Evolutionary conservation across 2,113 vertebrate species (phyloP), one percentile per base, ranked within the genome.

Genomic region (Notarius lentiginosus): DNA sequence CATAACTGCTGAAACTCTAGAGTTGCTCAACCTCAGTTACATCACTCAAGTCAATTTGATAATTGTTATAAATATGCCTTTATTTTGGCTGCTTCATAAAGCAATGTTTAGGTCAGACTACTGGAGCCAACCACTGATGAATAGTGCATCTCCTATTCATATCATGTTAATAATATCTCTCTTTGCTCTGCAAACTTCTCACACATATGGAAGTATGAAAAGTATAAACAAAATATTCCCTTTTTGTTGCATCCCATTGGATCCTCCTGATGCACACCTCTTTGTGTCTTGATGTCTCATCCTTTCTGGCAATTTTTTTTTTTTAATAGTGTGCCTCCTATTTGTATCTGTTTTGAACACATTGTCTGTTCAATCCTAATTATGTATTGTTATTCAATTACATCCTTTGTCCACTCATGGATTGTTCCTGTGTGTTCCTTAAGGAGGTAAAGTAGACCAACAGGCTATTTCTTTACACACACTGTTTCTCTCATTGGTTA

Each of bases 381-480:
- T 18, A 41, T 18, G 34, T 18, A 41, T 47, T 73, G 47, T 8
- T 34, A 70, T 47, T 73, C 22, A 47, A 1, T 73, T 22, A 47
- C 18, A 24, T 73, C 7, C 18, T 1, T 49, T 73, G 15, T 41
- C 94, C 94, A 94, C 94, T 95, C 92, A 93, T 91, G 89, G 82
- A 91, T 90, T 75, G 90, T 89, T 90, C 18, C 80, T 51, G 73
- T 92, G 89, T 81, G 41, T 41, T 87, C 90, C 91, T 91, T 60
- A 11, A 91, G 92, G 94, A 93, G 92, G 91, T 91, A 91, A 82
- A 75, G 41, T 90, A 92, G 60, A 51, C 81, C 91, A 94, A 94
- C 94, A 95, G 92, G 92, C 91, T 94, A 94, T 93, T 95, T 95
- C 93, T 94, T 93, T 92, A 92, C 94, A 94, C 90, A 92, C 86